Base-by-base conservation (phyloP, 2,888 invertebrate genomes). In the Pomacea canaliculata region DNA sequence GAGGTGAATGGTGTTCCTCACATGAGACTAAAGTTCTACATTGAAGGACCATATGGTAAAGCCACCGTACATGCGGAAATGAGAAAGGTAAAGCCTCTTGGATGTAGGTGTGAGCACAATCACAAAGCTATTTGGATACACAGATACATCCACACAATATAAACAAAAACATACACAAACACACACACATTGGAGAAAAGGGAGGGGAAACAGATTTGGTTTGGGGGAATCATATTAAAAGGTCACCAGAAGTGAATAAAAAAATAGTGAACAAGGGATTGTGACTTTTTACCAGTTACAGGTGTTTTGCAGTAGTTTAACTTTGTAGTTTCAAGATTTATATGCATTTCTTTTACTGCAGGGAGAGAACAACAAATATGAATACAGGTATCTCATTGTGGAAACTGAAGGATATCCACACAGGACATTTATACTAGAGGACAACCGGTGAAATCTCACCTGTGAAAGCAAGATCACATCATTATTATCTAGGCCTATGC, bases 1-100 rank as follows among this genome's bases (percentile, higher is more conserved):
- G 92, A 94, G 81, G 94, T 94, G 80, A 94, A 96, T 88, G 96
- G 95, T 27, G 93, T 93, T 19, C 93, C 94, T 81, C 94, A 95
- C 85, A 94, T 97, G 93, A 93, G 96, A 85, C 96, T 98, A 95
- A 94, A 94, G 88, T 98, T 97, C 91, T 95, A 97, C 88, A 93
- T 97, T 78, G 94, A 97, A 91, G 97, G 97, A 62, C 92, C 94
- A 67, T 93, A 95, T 79, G 94, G 94, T 86, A 94, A 94, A 86
- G 97, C 94, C 62, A 95, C 96, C 73, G 97, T 95, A 13, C 94
- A 96, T 89, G 92, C 97, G 80, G 97, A 97, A 92, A 94, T 96
- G 92, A 93, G 94, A 89, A 94, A 95, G 93, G 97, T 96, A 91
- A 65, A 56, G 19, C 10, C 8, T 3, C 16, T 51, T 62, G 56